Evolutionary conservation across 2,113 vertebrate genomes (phyloP), one percentile per base, ranked within the genome.

Genomic region (Balaeniceps rex): DNA sequence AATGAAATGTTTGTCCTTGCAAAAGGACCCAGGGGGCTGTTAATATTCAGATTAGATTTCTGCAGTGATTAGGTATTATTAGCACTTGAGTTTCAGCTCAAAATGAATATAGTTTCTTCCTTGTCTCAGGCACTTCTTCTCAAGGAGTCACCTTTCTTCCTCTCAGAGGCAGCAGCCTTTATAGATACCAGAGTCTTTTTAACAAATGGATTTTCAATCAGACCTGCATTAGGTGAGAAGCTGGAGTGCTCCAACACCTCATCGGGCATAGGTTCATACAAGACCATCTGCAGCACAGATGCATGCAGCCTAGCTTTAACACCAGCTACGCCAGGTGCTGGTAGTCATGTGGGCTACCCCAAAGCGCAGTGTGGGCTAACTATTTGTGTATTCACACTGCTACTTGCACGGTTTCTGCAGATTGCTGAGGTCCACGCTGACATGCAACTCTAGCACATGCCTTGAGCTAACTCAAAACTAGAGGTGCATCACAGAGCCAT

Each of bases 1-100:
- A 89, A 94, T 91, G 55, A 94, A 89, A 91, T 70, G 44, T 82
- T 91, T 96, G 89, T 96, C 77, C 68, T 95, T 33, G 13, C 29
- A 87, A 46, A 93, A 90, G 31, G 76, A 61, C 68, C 76, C 17
- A 22, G 7, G 61, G 57, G 42, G 13, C 9, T 90, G 26, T 69
- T 83, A 91, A 70, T 90, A 91, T 55, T 91, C 70, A 52, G 36
- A 70, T 54, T 54, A 54, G 31, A 77, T 83, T 94, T 89, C 54
- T 95, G 51, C 72, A 69, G 29, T 8, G 58, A 89, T 76, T 69
- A 85, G 40, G 33, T 61, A 65, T 51, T 34, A 69, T 14, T 46
- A 80, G 51, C 38, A 44, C 28, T 76, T 65, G 54, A 85, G 58
- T 52, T 91, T 69, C 54, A 31, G 38, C 42, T 77, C 46, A 85